phyloP scores from a whole-genome alignment of 1,140 invertebrate species.

The Druon quercuslanigerum region DNA sequence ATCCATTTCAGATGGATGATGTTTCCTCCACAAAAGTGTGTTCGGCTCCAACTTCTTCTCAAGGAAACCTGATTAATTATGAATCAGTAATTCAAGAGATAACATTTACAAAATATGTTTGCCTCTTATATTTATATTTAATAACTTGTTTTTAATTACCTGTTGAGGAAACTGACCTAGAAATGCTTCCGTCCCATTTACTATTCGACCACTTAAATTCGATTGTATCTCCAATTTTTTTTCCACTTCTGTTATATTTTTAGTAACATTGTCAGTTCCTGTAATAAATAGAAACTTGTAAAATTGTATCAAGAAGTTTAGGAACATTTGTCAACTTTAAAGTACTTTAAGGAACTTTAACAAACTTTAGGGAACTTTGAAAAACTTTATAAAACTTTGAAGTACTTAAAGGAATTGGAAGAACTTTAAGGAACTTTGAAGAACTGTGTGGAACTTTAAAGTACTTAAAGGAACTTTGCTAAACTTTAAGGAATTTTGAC shows the following conservation, averaged over 20 bases:
- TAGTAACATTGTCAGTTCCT: neutral
- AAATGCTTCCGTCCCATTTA: slow-evolving; percentile 62
- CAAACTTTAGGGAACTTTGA: too few relatives aligned
- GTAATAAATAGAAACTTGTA: too few relatives aligned
- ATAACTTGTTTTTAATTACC: slow-evolving; percentile 42
- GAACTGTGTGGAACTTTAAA: too few relatives aligned
- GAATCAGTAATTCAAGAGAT: slow-evolving; percentile 62
- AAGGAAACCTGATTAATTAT: slow-evolving; percentile 59
- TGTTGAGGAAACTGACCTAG: slow-evolving; percentile 63
- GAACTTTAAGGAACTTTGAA: too few relatives aligned
- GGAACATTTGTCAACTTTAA: too few relatives aligned
- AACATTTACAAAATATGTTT: slow-evolving; percentile 51
- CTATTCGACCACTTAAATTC: slow-evolving; percentile 52
- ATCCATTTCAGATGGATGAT: slow-evolving; percentile 53
- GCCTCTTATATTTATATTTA: slow-evolving; percentile 54
- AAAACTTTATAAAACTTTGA: too few relatives aligned
- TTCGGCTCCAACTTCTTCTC: slow-evolving; percentile 41
- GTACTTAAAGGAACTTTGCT: too few relatives aligned
- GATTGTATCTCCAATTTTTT: too few relatives aligned
- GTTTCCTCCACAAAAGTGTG: slow-evolving; percentile 65
- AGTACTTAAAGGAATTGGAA: too few relatives aligned
- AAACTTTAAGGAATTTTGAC: too few relatives aligned
- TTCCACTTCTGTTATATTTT: neutral
- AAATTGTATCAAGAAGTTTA: too few relatives aligned
- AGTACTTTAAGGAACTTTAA: too few relatives aligned